phyloP scores from a whole-genome alignment of 2,113 vertebrate species.

The Addax nasomaculatus region DNA sequence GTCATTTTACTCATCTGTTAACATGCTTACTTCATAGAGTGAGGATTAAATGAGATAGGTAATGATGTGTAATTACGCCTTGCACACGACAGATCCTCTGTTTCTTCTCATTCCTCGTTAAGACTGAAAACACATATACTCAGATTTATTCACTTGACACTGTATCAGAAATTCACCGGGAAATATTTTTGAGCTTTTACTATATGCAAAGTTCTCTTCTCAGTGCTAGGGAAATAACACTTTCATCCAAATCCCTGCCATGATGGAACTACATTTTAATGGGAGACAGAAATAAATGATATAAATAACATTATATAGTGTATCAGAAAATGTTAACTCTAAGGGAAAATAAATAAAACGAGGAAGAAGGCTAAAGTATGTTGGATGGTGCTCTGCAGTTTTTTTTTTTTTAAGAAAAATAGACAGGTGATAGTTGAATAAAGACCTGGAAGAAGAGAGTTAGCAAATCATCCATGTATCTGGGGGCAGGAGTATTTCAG shows the following conservation, averaged over 20 bases:
- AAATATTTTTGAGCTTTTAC: not conserved
- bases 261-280: not conserved
- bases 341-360: not conserved
- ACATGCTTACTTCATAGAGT: not conserved
- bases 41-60: not conserved
- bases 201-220: not conserved
- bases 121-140: not conserved
- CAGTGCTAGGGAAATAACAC: not conserved
- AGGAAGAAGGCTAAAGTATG: not conserved
- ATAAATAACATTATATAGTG: not conserved
- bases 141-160: not conserved
- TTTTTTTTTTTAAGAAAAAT: not conserved
- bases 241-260: not conserved
- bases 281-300: not conserved
- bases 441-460: not conserved
- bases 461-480: not conserved
- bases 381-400: not conserved
- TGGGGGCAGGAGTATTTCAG: not conserved
- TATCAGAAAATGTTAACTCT: not conserved
- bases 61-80: not conserved
- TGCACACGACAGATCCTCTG: not conserved
- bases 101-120: not conserved
- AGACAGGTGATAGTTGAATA: not conserved
- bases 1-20: not conserved
- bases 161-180: not conserved